Evolutionary conservation across 1,140 invertebrate genomes (phyloP).

Genomic region (Forficula auricularia): DNA sequence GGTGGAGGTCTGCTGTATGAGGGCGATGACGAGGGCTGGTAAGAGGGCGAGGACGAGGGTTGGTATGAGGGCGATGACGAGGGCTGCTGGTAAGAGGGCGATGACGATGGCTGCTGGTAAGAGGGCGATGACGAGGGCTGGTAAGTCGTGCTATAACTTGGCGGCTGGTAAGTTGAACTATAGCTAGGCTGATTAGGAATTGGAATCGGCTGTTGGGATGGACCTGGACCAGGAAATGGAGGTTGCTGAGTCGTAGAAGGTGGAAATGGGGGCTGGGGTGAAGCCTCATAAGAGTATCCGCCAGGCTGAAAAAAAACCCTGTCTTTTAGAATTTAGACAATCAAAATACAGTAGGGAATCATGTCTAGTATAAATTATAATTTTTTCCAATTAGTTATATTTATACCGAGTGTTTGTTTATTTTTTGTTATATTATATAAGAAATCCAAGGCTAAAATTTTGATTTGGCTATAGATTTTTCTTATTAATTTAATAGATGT

Average conservation of each 20-base stretch:
- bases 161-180: conserved; percentile 10
- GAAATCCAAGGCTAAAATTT: too few species aligned
- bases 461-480: too few species aligned
- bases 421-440: too few species aligned
- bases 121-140: not conserved
- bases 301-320: conserved; percentile 16
- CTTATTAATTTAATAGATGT: too few species aligned
- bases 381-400: too few species aligned
- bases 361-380: too few species aligned
- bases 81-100: conserved; percentile 19
- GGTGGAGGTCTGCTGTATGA: conserved; percentile 9
- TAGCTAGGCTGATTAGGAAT: conserved; percentile 24
- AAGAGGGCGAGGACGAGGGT: too few species aligned
- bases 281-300: conserved; percentile 15
- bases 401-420: too few species aligned
- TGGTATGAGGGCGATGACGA: conserved; percentile 16
- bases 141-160: conserved; percentile 8
- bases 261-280: conserved; percentile 10
- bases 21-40: not conserved
- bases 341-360: too few species aligned
- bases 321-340: conserved; percentile 18
- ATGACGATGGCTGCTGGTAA: conserved; percentile 18
- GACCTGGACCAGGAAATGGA: conserved; percentile 28
- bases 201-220: conserved; percentile 19
- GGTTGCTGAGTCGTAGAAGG: conserved; percentile 23